phyloP scores from a whole-genome alignment of 2,888 invertebrate species.

The Limnephilus auricula region DNA sequence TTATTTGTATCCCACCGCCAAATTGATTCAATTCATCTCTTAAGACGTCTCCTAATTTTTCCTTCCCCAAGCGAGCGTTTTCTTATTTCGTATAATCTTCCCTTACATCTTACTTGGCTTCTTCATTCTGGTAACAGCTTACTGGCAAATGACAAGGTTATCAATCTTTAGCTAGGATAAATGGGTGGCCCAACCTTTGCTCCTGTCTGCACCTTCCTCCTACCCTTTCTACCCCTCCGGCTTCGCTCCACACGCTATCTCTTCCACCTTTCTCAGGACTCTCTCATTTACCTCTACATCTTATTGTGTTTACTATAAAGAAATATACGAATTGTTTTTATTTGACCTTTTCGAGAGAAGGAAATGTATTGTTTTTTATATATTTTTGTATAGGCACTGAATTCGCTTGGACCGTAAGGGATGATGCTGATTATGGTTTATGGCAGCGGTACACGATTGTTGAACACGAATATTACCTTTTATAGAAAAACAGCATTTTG shows the following conservation, averaged over 20 bases:
- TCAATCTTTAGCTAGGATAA: constrained; percentile 44
- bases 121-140: constrained; percentile 44
- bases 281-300: constrained; percentile 2
- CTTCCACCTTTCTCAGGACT: background rate
- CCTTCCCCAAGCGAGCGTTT: constrained; percentile 30
- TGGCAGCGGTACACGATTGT: background rate
- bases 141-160: constrained; percentile 46
- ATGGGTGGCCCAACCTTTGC: constrained; percentile 31
- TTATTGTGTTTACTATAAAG: constrained; percentile 12
- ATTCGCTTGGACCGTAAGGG: background rate
- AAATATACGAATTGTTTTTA: background rate
- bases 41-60: constrained; percentile 27
- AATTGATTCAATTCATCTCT: constrained; percentile 39
- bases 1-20: constrained; percentile 26
- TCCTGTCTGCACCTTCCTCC: constrained; percentile 30
- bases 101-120: constrained; percentile 36
- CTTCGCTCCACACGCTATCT: background rate
- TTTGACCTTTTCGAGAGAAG: background rate
- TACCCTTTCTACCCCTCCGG: background rate
- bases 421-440: background rate
- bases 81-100: constrained; percentile 47
- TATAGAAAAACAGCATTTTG: background rate
- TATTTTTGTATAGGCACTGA: background rate
- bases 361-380: too few relatives aligned
- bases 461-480: background rate